Evolutionary conservation across 2,113 vertebrate genomes (phyloP).

Genomic region (Carettochelys insculpta): DNA sequence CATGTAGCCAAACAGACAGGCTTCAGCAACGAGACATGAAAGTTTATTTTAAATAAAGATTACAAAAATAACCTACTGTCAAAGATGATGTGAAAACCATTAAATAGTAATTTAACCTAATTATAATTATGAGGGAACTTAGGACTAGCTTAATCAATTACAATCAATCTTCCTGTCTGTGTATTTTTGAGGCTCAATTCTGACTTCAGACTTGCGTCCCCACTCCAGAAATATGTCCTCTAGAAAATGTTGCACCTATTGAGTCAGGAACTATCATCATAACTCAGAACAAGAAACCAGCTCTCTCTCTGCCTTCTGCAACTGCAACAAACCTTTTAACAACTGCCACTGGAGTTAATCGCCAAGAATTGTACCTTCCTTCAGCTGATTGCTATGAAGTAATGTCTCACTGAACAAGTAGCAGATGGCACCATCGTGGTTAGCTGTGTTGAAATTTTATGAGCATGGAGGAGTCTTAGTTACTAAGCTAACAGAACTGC

Average conservation of each 20-base stretch:
- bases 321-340: neutral
- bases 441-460: slow-evolving; percentile 7
- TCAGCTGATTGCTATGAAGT: neutral
- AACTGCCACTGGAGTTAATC: neutral
- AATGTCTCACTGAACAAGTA: neutral
- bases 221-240: neutral
- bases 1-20: slow-evolving; percentile 34
- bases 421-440: slow-evolving; percentile 47
- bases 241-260: fast-evolving
- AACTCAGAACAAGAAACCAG: neutral
- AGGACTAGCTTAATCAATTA: slow-evolving; percentile 56
- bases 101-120: slow-evolving; percentile 63
- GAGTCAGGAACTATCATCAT: fast-evolving
- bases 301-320: neutral
- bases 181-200: slow-evolving; percentile 8
- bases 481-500: neutral
- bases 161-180: slow-evolving; percentile 61
- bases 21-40: slow-evolving; percentile 37
- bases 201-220: neutral
- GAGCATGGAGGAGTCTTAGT: slow-evolving; percentile 15
- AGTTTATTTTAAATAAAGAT: slow-evolving; percentile 69
- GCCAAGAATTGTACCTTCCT: neutral
- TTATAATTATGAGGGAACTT: slow-evolving; percentile 43
- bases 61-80: slow-evolving; percentile 69
- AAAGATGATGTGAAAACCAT: slow-evolving; percentile 71